phyloP scores from a whole-genome alignment of 2,113 vertebrate species.

The Egretta garzetta region DNA sequence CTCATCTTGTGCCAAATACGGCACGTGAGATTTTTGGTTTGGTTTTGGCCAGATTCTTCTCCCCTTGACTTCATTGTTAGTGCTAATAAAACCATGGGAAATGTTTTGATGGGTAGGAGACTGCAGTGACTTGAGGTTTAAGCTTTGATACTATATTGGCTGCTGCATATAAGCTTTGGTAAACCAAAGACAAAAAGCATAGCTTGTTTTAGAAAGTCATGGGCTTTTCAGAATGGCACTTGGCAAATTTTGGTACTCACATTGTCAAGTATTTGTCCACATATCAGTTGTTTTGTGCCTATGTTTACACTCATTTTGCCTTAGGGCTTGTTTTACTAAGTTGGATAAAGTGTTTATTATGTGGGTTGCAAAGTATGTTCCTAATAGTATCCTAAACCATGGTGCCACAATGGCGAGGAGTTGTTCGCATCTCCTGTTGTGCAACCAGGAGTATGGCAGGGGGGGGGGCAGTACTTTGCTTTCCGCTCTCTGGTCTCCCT shows the following conservation, averaged over 20 bases:
- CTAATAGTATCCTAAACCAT: slow-evolving; percentile 46
- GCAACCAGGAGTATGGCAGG: slow-evolving; percentile 44
- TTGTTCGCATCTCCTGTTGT: slow-evolving; percentile 21
- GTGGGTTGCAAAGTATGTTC: slow-evolving; percentile 68
- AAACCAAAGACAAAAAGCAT: slow-evolving; percentile 43
- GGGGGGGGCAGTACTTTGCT: background rate
- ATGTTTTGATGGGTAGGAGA: slow-evolving; percentile 11
- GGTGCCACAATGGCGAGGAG: slow-evolving; percentile 68
- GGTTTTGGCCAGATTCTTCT: background rate
- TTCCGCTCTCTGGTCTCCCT: background rate
- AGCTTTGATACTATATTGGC: slow-evolving; percentile 24
- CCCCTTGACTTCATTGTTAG: background rate
- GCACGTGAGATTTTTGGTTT: background rate
- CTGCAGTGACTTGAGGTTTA: slow-evolving; percentile 30
- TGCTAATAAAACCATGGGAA: slow-evolving; percentile 55
- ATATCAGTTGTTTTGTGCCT: slow-evolving; percentile 33
- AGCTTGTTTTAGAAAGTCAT: slow-evolving; percentile 50
- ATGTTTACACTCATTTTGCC: slow-evolving; percentile 57
- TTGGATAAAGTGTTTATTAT: slow-evolving; percentile 63
- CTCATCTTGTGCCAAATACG: background rate
- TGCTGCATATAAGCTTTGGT: slow-evolving; percentile 31
- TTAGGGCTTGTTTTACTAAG: slow-evolving; percentile 52
- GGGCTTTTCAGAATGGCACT: slow-evolving; percentile 31
- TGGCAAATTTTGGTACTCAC: slow-evolving; percentile 36
- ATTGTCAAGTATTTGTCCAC: slow-evolving; percentile 49